Base-by-base conservation (phyloP, 2,797 vertebrate species). In the Megaceryle alcyon region DNA sequence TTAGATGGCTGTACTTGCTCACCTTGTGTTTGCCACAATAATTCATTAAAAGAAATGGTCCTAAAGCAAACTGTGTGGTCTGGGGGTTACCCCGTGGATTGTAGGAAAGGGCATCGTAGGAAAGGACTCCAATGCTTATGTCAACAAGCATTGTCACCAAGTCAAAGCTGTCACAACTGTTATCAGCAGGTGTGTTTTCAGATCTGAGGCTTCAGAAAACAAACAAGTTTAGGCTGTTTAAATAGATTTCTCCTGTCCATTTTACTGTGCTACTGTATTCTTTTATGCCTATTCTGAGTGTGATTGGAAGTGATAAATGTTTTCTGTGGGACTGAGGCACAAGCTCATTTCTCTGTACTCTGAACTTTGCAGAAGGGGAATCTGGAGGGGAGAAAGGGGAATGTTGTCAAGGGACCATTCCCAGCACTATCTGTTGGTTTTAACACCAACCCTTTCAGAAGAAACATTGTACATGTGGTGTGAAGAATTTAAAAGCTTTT, bases 31-130 rank as follows among this genome's bases (percentile, higher is more conserved):
- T 89, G 35, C 7, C 5, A 3, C 16, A 61, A 15, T 41, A 39
- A 11, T 59, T 59, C 18, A 28, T 43, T 33, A 35, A n/a, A 77
- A 86, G 2, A 53, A 61, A 35, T 9, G 21, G 10, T 68, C 25
- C 18, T 56, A 53, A 76, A 46, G 20, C 11, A 35, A 22, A 28
- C 26, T 44, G 25, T 59, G 37, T 53, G 33, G 39, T 63, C 16
- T 76, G n/a, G 18, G 21, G 17, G 5, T 76, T 84, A 29, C 3
- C 4, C 23, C 1, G 0, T 53, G 31, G 3, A 5, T 60, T 0
- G 2, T 7, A 77, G 71, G 9, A 87, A 53, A 53, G 10, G 10
- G 26, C 65, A 12, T 33, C 35, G 35, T 35, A 35, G 35, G 35
- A 35, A 35, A 35, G 57, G 18, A 31, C 31, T 81, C 23, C 21